A percentile compares a stretch with the other conserved stretches of the same genome.
phyloP scores from a whole-genome alignment of 2,888 invertebrate species.

The Pollenia labialis region DNA sequence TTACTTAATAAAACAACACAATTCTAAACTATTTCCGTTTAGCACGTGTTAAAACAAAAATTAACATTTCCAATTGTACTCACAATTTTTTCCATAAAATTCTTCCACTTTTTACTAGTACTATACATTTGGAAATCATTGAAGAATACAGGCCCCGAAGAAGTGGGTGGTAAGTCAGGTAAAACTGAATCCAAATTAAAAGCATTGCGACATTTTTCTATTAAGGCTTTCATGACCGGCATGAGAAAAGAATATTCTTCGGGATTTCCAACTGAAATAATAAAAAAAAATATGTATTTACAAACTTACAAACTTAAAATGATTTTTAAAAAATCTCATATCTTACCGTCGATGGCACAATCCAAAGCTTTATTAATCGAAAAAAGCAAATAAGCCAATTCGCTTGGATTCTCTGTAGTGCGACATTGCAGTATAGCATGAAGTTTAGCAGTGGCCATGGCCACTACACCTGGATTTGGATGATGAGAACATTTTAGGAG shows the following conservation, averaged over 20 bases:
- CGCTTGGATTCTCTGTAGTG: constrained; percentile 85
- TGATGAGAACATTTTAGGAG: constrained; percentile 84
- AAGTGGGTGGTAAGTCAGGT: constrained; percentile 85
- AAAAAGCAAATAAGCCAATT: constrained; percentile 85
- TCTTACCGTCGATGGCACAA: constrained; percentile 84
- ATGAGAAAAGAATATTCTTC: constrained; percentile 87
- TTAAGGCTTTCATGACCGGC: constrained; percentile 87
- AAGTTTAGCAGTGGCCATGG: constrained; percentile 86
- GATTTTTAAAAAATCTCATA: background rate
- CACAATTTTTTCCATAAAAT: constrained; percentile 85
- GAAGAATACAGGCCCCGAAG: constrained; percentile 86
- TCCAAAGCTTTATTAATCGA: constrained; percentile 84
- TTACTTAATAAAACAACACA: too few relatives aligned
- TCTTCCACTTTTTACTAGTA: constrained; percentile 85
- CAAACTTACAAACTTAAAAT: background rate
- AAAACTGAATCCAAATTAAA: constrained; percentile 83
- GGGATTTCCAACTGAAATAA: constrained; percentile 83
- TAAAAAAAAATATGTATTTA: constrained; percentile 11
- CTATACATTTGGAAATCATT: constrained; percentile 87
- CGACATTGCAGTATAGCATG: constrained; percentile 86
- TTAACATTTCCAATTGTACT: constrained; percentile 73
- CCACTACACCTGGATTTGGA: constrained; percentile 85
- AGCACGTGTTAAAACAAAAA: too few relatives aligned
- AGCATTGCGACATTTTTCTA: constrained; percentile 85
- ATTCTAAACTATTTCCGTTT: too few relatives aligned